Evolutionary conservation across 2,113 vertebrate genomes (phyloP).

Genomic region (Proteles cristata): DNA sequence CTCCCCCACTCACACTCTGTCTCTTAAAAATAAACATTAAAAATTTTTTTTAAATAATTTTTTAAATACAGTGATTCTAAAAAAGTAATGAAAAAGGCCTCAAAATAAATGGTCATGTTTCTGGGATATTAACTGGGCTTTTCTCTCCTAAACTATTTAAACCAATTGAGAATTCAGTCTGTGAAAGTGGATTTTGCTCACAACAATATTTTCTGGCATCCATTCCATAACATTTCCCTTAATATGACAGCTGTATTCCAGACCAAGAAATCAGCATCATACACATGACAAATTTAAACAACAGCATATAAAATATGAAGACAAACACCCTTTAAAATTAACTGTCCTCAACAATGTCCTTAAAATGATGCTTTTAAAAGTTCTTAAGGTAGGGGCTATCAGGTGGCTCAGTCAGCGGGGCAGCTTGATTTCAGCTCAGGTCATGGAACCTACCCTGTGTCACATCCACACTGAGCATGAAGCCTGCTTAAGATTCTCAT

Average conservation of each 20-base stretch:
- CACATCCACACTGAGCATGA: too few relatives aligned
- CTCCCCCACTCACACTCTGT: not conserved
- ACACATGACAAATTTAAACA: conserved; percentile 55
- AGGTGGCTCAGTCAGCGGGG: too few relatives aligned
- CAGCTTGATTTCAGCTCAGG: too few relatives aligned
- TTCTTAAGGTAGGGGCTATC: not conserved
- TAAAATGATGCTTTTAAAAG: not conserved
- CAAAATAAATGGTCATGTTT: not conserved
- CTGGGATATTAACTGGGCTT: not conserved
- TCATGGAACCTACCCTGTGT: too few relatives aligned
- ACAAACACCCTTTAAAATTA: conserved; percentile 15
- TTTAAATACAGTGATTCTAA: not conserved
- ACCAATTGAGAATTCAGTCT: not conserved
- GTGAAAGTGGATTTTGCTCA: not conserved
- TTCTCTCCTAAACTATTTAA: not conserved
- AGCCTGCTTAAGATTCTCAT: too few relatives aligned
- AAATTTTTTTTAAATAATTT: too few relatives aligned
- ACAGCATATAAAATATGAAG: conserved; percentile 11
- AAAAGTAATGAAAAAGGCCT: conserved; percentile 4
- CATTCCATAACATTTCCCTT: not conserved
- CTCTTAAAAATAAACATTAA: not conserved
- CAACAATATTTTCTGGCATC: not conserved
- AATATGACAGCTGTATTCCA: conserved; percentile 13
- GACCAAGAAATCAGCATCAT: conserved; percentile 6
- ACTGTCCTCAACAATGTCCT: not conserved